Percentiles rank a stretch among this genome's conserved stretches.
Conservation (phyloP, 2,797 vertebrate species). For the Cirrhinus mrigala region DNA sequence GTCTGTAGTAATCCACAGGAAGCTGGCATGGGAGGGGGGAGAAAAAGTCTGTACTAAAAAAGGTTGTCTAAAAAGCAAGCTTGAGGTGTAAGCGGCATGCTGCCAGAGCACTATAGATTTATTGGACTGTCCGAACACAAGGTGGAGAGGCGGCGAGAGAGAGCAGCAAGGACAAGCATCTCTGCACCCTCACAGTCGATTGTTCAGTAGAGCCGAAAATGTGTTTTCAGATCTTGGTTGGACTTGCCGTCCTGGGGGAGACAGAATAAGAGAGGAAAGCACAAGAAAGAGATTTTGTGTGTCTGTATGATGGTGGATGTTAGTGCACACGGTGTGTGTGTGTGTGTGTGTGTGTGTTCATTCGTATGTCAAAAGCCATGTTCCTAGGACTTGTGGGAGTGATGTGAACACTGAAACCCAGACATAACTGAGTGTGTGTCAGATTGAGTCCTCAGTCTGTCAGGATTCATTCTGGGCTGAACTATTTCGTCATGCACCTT, state of each 20-base stretch:
- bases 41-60: slow-evolving; percentile 20
- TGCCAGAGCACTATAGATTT: slow-evolving; percentile 72
- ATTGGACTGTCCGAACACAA: slow-evolving; percentile 68
- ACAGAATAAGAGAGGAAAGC: slow-evolving; percentile 1
- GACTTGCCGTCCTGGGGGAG: slow-evolving; percentile 73
- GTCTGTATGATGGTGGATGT: slow-evolving; percentile 29
- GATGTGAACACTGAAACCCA: slow-evolving; percentile 37
- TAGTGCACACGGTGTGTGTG: not conserved
- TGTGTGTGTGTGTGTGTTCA: slow-evolving; percentile 26
- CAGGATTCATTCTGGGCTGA: not conserved
- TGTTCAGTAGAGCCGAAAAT: slow-evolving; percentile 84
- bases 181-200: slow-evolving; percentile 76
- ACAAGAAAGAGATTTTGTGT: slow-evolving; percentile 28
- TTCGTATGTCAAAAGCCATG: slow-evolving; percentile 33
- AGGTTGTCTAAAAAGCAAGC: slow-evolving; percentile 60
- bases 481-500: not conserved
- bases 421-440: slow-evolving; percentile 5
- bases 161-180: slow-evolving; percentile 76
- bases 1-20: slow-evolving; percentile 46
- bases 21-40: slow-evolving; percentile 5
- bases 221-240: slow-evolving; percentile 79
- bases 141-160: slow-evolving; percentile 65
- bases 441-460: slow-evolving; percentile 42
- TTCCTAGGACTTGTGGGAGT: slow-evolving; percentile 11
- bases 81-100: slow-evolving; percentile 66